Base-by-base conservation (phyloP, 2,888 invertebrate genomes). In the Pogonocherus hispidulus region DNA sequence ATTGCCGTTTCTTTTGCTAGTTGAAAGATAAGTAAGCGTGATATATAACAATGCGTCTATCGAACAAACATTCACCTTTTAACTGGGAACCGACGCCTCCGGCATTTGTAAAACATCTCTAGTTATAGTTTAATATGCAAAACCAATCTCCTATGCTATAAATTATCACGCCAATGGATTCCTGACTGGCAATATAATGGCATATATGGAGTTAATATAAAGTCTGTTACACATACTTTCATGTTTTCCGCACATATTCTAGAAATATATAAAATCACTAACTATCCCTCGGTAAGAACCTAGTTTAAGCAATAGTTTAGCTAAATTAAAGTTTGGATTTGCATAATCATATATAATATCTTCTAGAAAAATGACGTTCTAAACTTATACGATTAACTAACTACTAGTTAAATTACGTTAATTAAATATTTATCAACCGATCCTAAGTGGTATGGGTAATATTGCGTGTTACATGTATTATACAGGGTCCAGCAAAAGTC, bases 71-170 rank as follows among this genome's bases (percentile, higher is more conserved):
- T 59, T 46, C 46, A 46, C 46, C 57, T 46, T 59, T 59, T 37
- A 27, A 19, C 23, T 16, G 46, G 20, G 27, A 23, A 46, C 57
- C 46, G 57, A 59, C 57, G 57, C 57, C 57, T 46, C 22, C 57
- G 46, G 57, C 57, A 46, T 27, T 23, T 23, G 57, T 46, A 27
- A 46, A 56, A 56, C 44, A 56, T 56, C 41, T 56, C 37, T 16
- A 22, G 23, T 59, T 27, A 23, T 59, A 27, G 46, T 47, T 59
- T 59, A 59, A 59, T 59, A 59, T 59, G 57, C 57, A 59, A 59
- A 59, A 47, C 46, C 46, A 59, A 59, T 59, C 57, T 59, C 19
- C 22, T 20, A 8, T 59, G 57, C 46, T 18, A 59, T 44, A 59
- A 59, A 46, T 59, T 59, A 59, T 59, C 46, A 27, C 46, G 23